Percentiles rank a stretch among this genome's conserved stretches.
phyloP scores from a whole-genome alignment of 2,113 vertebrate genomes.

The Ictalurus furcatus region DNA sequence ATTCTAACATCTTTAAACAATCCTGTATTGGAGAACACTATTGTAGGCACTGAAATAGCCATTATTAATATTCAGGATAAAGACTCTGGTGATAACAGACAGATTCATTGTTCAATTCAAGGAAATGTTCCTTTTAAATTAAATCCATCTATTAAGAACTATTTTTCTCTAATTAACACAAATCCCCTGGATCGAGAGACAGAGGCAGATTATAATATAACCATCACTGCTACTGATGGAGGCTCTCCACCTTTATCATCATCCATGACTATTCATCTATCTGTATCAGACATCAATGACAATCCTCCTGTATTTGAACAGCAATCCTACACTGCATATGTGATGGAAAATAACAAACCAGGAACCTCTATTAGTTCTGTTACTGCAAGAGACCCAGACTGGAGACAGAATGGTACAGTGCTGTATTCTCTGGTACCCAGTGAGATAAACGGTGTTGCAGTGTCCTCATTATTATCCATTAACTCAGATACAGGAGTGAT shows the following conservation, averaged over 20 bases:
- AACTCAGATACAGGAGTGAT: no score
- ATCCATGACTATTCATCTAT: slow-evolving; percentile 52
- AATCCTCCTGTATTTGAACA: slow-evolving; percentile 66
- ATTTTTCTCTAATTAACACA: slow-evolving; percentile 53
- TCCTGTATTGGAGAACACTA: slow-evolving; percentile 30
- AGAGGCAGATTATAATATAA: slow-evolving; percentile 48
- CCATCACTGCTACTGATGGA: slow-evolving; percentile 57
- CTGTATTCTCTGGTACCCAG: no score
- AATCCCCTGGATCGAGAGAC: slow-evolving; percentile 42
- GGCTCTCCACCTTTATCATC: slow-evolving; percentile 55
- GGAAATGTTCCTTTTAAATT: slow-evolving; percentile 65
- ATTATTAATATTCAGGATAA: slow-evolving; percentile 52
- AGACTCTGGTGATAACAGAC: slow-evolving; percentile 50
- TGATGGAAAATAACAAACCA: slow-evolving; percentile 70
- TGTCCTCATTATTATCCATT: no score
- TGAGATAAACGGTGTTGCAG: no score
- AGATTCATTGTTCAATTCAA: slow-evolving; percentile 46
- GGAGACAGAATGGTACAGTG: no score
- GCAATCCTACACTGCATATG: slow-evolving; percentile 59
- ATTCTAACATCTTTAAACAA: slow-evolving; percentile 26
- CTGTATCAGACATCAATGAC: slow-evolving; percentile 68
- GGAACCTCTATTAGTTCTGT: slow-evolving; percentile 63
- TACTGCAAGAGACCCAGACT: no score
- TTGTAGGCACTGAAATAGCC: slow-evolving; percentile 43
- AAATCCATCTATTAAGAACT: slow-evolving; percentile 54